Evolutionary conservation across 2,888 invertebrate genomes (phyloP), one percentile per base, ranked within the genome.

Genomic region (Mellilla xanthometata): DNA sequence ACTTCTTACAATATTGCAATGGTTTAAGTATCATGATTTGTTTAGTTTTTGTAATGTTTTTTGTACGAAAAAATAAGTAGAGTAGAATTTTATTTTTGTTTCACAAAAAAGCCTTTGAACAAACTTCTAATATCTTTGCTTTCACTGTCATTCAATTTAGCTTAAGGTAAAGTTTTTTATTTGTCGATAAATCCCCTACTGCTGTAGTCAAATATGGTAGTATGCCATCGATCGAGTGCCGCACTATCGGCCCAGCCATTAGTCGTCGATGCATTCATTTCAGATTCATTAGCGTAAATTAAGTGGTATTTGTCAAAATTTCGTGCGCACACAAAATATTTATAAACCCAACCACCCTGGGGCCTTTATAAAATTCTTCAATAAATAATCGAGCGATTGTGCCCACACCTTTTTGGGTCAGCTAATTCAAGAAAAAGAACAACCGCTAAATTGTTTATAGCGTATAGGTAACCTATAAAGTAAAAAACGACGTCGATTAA

Each of bases 271-370:
- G 78, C 82, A 84, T 82, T 81, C 72, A 82, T 83, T 84, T 77
- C 54, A 76, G 72, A 76, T 81, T 88, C 83, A 86, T 87, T 88
- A 86, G 81, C 78, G 79, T 81, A 84, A 86, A 88, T 88, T 86
- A 87, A 88, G 85, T 82, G 76, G 82, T 87, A 87, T 88, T 86
- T 86, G 85, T 87, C 86, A 84, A 83, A 84, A 79, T 72, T 76
- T 78, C 71, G 72, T 72, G 71, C 56, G 72, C 65, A 75, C 70
- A 76, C 78, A 77, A 84, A 84, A 85, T 81, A 84, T 84, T 83
- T 82, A 80, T 83, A 82, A 80, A 81, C 73, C 65, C 59, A 64
- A 68, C 76, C 75, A 74, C 71, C 70, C 69, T 48, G 54, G 51
- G 68, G 65, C 62, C 60, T 68, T 76, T 72, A 67, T 68, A 67